Evolutionary conservation across 2,888 invertebrate genomes (phyloP).

Genomic region (Rhamnusium bicolor): DNA sequence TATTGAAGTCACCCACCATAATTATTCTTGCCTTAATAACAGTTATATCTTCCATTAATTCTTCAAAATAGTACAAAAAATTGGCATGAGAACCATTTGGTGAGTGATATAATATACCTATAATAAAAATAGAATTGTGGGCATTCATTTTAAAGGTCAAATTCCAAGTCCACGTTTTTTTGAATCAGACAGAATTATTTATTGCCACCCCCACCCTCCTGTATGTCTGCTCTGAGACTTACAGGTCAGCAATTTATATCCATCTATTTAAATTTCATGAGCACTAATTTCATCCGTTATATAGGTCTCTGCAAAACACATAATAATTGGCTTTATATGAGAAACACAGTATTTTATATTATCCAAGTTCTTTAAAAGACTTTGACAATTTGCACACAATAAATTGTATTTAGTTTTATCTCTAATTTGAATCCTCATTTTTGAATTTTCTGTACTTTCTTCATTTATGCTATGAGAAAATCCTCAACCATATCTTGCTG

Average conservation of each 20-base stretch:
- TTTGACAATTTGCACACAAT: neutral
- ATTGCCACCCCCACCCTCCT: neutral
- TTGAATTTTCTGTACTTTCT: no score
- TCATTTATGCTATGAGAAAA: neutral
- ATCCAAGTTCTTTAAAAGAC: neutral
- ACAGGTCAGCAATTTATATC: neutral
- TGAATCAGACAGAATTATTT: neutral
- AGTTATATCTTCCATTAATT: neutral
- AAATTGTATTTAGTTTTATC: neutral
- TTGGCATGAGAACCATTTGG: conserved; percentile 2
- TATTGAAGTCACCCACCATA: neutral
- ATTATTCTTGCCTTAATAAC: neutral
- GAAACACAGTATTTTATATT: neutral
- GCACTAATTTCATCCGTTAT: neutral
- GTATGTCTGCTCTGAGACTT: neutral
- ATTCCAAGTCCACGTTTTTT: neutral
- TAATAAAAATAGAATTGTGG: neutral
- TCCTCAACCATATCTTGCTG: neutral
- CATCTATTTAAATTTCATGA: neutral
- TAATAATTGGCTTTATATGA: neutral
- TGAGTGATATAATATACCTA: neutral
- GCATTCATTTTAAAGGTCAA: neutral
- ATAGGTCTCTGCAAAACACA: neutral
- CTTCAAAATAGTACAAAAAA: neutral
- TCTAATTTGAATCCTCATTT: neutral